These are phyloP conservation scores for silkworm (Bombyx mori) DNA, from an alignment of 1,140 invertebrate species.

Conservation along the genomic window DNA sequence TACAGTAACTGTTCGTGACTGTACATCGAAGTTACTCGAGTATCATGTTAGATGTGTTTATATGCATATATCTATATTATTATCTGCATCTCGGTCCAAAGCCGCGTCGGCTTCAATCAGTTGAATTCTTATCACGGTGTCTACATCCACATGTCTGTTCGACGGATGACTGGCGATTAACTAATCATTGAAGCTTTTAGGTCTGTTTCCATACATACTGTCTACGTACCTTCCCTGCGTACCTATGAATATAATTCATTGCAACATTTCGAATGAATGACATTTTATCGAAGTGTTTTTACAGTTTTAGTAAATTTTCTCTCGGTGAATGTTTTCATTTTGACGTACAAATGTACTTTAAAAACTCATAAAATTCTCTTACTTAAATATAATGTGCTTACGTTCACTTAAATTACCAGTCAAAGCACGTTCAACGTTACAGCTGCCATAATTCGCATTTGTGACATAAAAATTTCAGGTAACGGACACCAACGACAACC, in stretches of 20 bases:
- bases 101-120: conserved; percentile 23
- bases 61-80: not conserved
- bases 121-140: conserved; percentile 19
- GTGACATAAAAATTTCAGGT: conserved; percentile 74
- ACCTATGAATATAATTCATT: not conserved
- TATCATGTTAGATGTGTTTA: no score
- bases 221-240: not conserved
- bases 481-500: conserved; percentile 94
- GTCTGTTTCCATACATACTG: conserved; percentile 4
- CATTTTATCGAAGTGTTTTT: no score
- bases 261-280: no score
- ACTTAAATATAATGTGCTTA: no score
- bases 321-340: no score
- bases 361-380: no score
- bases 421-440: not conserved
- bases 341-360: no score
- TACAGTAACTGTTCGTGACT: no score
- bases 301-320: no score
- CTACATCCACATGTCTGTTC: conserved; percentile 20
- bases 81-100: conserved; percentile 12
- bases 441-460: conserved; percentile 3
- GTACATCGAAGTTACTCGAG: no score
- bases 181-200: conserved; percentile 18
- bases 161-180: conserved; percentile 20
- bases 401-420: no score